Evolutionary conservation across 2,888 invertebrate genomes (phyloP).

Genomic region (Pasiphila rectangulata): DNA sequence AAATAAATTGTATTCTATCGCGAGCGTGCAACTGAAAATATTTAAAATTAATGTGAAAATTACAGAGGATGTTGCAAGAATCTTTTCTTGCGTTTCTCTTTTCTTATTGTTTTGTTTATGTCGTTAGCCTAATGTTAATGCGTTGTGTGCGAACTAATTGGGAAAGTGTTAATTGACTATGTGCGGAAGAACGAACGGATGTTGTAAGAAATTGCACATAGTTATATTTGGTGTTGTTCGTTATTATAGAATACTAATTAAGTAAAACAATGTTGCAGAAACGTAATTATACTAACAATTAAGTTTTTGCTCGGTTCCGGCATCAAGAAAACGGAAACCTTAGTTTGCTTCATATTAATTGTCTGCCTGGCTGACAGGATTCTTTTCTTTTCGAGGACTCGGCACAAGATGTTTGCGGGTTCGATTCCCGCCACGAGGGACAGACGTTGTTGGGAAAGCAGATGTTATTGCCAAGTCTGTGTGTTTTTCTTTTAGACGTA

Average conservation of each 20-base stretch:
- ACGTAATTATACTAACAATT: too few species aligned
- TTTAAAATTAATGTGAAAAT: constrained; percentile 5
- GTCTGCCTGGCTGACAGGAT: too few species aligned
- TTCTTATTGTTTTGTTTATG: constrained; percentile 11
- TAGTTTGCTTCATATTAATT: too few species aligned
- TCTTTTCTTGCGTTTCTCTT: constrained; percentile 11
- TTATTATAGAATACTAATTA: not conserved
- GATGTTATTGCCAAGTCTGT: too few species aligned
- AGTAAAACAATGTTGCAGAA: not conserved
- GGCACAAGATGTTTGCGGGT: too few species aligned
- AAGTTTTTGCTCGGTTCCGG: too few species aligned
- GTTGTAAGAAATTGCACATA: not conserved
- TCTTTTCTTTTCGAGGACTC: too few species aligned
- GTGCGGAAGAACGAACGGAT: not conserved
- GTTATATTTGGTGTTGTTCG: not conserved
- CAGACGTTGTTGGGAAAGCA: too few species aligned
- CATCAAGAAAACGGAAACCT: too few species aligned
- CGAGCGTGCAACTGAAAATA: constrained; percentile 22
- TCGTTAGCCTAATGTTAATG: constrained; percentile 4
- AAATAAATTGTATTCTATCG: constrained; percentile 18
- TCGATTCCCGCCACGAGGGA: too few species aligned
- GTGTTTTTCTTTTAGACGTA: too few species aligned
- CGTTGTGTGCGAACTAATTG: constrained; percentile 2
- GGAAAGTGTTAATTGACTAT: not conserved
- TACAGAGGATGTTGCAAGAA: constrained; percentile 8